Evolutionary conservation across 2,113 vertebrate species (phyloP), one percentile per base, ranked within the genome.

Genomic region (Paralichthys olivaceus): DNA sequence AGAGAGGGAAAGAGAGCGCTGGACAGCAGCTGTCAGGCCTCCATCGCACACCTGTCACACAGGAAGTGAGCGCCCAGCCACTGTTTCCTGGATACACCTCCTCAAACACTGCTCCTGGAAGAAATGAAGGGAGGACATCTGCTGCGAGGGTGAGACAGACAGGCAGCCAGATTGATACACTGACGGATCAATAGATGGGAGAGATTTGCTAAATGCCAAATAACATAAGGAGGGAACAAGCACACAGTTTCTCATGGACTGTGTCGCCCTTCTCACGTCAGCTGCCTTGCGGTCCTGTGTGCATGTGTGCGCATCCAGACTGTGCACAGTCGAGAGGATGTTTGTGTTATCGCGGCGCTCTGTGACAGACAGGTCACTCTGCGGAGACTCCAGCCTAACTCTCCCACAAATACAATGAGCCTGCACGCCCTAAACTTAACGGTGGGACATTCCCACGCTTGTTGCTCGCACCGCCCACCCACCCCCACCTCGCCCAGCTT

Each of bases 71-170:
- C 77, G 60, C 83, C 83, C 59, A 87, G 91, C 87, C 91, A 87
- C 87, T 82, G 93, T 92, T 95, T 95, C 94, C 94, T 94, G 94
- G 94, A 94, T 91, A 94, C 93, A 87, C 89, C 91, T 93, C 91
- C 93, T 92, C 89, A 93, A 91, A 92, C 90, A 93, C 76, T 72
- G 81, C 86, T 87, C 87, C 87, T 89, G 84, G 81, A 80, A 81
- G 89, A 79, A 77, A 77, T n/a, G 66, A 71, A 80, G 62, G 87
- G 59, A 84, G 82, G 86, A 86, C 88, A 92, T 87, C 90, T 92
- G 88, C 82, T 59, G 54, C 26, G 5, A 3, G 66, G 70, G 59
- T 62, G 60, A 85, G 70, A 81, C 76, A 25, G 32, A 54, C 61
- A 62, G 34, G 19, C 53, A 23, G 81, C 37, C 13, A 47, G 57